Conservation (phyloP, 1,140 invertebrate species). For the Sesamia nonagrioides region DNA sequence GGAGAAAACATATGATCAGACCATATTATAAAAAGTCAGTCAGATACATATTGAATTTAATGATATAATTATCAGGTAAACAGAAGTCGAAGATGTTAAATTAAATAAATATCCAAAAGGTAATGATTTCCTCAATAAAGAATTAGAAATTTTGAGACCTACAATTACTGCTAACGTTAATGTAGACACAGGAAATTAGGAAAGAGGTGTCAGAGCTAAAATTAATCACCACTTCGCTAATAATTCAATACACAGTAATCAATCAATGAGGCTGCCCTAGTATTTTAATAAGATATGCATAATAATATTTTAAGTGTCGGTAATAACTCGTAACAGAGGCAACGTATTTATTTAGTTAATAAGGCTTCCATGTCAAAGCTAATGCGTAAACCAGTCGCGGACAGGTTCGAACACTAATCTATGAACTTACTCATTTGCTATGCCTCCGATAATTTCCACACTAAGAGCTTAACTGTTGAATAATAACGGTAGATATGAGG, state of each 20-base stretch:
- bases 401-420: constrained; percentile 59
- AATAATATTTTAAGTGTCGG: constrained; percentile 50
- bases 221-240: constrained; percentile 29
- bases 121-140: constrained; percentile 38
- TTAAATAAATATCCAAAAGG: neutral
- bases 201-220: constrained; percentile 18
- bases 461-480: constrained; percentile 65
- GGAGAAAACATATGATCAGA: too few species aligned
- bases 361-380: constrained; percentile 73
- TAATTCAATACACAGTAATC: constrained; percentile 33
- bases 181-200: neutral
- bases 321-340: constrained; percentile 63
- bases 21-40: neutral
- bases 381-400: constrained; percentile 68
- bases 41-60: neutral
- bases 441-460: constrained; percentile 64
- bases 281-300: constrained; percentile 37
- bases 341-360: constrained; percentile 68
- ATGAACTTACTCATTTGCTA: constrained; percentile 62
- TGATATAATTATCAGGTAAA: neutral
- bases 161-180: constrained; percentile 1
- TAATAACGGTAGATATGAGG: constrained; percentile 62
- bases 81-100: neutral
- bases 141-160: constrained; percentile 19
- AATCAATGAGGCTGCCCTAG: neutral